Evolutionary conservation across 1,140 invertebrate genomes (phyloP), one percentile per base, ranked within the genome.

Genomic region (Steinernema feltiae): DNA sequence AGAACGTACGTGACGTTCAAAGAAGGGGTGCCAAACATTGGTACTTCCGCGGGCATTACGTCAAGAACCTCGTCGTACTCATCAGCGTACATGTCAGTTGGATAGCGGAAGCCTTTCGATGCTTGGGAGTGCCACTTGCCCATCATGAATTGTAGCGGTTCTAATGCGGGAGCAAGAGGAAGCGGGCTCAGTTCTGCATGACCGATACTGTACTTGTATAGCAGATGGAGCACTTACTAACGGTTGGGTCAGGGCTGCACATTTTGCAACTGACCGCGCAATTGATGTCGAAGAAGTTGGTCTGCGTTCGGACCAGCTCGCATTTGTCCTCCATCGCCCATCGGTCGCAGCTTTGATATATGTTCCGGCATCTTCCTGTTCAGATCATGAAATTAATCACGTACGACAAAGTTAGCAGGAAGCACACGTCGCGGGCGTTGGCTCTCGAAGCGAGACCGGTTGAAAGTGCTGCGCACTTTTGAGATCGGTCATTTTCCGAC

Each of bases 311-410:
- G 31, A 85, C 84, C 32, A 85, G 72, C 63, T 85, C 85, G 71
- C 84, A 85, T 70, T 85, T 85, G 72, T 85, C 84, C 74, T 85
- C 84, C 76, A 85, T 82, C 29, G 84, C 84, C 84, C 84, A 85
- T 69, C 84, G 76, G 72, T 85, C 84, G 69, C 84, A 85, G 71
- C 81, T 84, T 63, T 86, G 77, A 75, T 85, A 85, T 27, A 85
- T 85, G 74, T 85, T 85, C 32, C 84, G 78, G 79, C 84, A 85
- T 70, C 84, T 77, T 69, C 84, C 84, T 85, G 71, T 79, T 71
- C 71, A 53, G 18, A 27, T 31, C 24, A 80, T 32, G 29, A 78
- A 30, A 30, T 79, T 30, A 70, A 41, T 32, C 53, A 75, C 27
- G 32, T 24, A 32, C 18, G 63, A 53, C 41, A 31, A 32, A 30